Evolutionary conservation across 64 coral and sea anemone genomes (phyloP), one percentile per base, ranked within the genome.

Genomic region (Dendrophyllia cribrosa): DNA sequence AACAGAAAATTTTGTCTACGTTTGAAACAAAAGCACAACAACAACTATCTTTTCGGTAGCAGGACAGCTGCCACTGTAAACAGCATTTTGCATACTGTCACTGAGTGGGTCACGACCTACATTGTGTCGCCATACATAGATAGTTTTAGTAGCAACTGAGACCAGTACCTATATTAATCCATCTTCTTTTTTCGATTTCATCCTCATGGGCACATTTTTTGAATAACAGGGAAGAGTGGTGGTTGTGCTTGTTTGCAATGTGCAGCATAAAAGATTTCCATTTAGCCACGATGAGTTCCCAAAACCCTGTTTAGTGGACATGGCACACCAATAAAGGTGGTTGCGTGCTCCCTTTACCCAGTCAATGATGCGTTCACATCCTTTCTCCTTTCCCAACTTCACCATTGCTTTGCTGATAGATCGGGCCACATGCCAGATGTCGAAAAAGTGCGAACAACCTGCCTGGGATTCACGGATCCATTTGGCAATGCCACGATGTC

Each of bases 351-450:
- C 53, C 48, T 89, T 89, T 20, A 77, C 19, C 72, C 87, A 89
- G 20, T 89, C 69, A 46, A 4, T 23, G 7, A 89, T 74, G 1
- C 34, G 58, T 43, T 77, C 87, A 75, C 71, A 76, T n/a, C 72
- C 87, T 0, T 48, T 79, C 65, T 93, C 82, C 56, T 93, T 93
- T 43, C 91, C 56, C 49, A 85, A 0, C 20, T 86, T 43, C 7
- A 87, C 22, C 23, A 79, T 64, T 49, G n/a, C n/a, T n/a, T 89
- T 89, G 14, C 17, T 45, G 62, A 79, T 62, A 5, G 75, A 89
- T 68, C 75, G 16, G 4, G 84, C 83, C 44, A 93, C 47, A 66
- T 93, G 83, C 91, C 91, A 93, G 46, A 93, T 80, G 25, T 93
- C 74, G 86, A 88, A 88, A 46, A 64, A 93, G 48, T 93, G 92